A percentile compares a stretch with the other conserved stretches of the same genome.
These are phyloP conservation scores for Austrolebias charrua DNA, from an alignment of 2,797 vertebrate species.

Conservation along the genomic window DNA sequence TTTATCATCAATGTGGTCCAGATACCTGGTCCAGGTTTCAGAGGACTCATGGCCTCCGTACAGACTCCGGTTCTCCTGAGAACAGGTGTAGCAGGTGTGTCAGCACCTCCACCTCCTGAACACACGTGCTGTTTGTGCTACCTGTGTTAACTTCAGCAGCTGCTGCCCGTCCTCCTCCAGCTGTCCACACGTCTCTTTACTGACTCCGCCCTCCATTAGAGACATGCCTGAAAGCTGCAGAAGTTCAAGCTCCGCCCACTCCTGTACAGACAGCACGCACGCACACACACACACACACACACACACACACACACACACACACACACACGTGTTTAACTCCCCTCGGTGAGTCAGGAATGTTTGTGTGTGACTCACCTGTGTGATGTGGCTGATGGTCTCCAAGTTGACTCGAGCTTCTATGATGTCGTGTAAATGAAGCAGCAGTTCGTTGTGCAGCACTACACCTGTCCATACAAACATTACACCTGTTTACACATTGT, in stretches of 20 bases:
- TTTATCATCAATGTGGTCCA: slow-evolving; percentile 82
- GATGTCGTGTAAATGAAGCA: slow-evolving; percentile 36
- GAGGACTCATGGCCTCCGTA: slow-evolving; percentile 31
- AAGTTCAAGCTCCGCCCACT: slow-evolving; percentile 74
- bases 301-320: neutral
- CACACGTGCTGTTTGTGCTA: too few relatives aligned
- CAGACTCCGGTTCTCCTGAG: slow-evolving; percentile 79
- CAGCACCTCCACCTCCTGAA: neutral
- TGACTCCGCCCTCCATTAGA: slow-evolving; percentile 57
- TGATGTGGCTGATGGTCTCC: slow-evolving; percentile 37
- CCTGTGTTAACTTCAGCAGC: slow-evolving; percentile 73
- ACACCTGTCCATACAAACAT: slow-evolving; percentile 19
- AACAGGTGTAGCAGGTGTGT: neutral
- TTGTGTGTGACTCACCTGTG: slow-evolving; percentile 34
- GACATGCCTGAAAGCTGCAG: slow-evolving; percentile 76
- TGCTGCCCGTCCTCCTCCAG: slow-evolving; percentile 59
- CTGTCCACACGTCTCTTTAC: slow-evolving; percentile 5
- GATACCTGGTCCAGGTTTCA: slow-evolving; percentile 66
- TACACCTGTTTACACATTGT: too few relatives aligned
- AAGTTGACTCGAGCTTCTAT: slow-evolving; percentile 49
- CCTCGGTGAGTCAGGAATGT: too few relatives aligned
- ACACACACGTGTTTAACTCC: neutral
- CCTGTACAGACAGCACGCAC: slow-evolving; percentile 58
- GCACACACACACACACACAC: too few relatives aligned
- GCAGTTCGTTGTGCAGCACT: slow-evolving; percentile 25